Evolutionary conservation across 2,888 invertebrate genomes (phyloP), one percentile per base, ranked within the genome.

Genomic region (Junonia oenone): DNA sequence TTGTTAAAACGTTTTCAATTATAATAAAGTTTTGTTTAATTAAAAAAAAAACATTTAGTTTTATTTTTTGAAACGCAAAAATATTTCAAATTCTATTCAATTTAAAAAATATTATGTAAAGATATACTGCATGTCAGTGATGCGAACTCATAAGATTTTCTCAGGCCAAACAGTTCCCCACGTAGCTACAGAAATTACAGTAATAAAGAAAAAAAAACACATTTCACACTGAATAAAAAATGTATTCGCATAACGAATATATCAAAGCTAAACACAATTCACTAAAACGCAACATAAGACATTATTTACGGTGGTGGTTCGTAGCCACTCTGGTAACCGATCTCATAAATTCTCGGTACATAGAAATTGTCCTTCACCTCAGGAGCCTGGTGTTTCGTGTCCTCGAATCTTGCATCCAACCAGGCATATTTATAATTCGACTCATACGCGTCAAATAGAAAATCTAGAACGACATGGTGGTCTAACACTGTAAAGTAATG

Each of bases 401-500:
- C 53, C 0, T 60, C 14, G 33, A 66, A 66, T 17, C 66, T 45
- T 1, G 35, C 43, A 35, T 66, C 65, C 5, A 60, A 13, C 58
- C 61, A 65, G 0, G 40, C 45, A 6, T 58, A 59, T 1, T 22
- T 51, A 1, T 52, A 9, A 0, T 31, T 56, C 0, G 68, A 66
- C 52, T 65, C 68, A 46, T 72, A 74, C 0, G 71, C 56, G 0
- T 66, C 54, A 45, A 69, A 73, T 0, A 76, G 27, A 27, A 71
- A 78, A 14, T 76, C 69, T 0, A 78, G 40, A 0, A 72, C 69
- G 0, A 50, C 11, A 43, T 76, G 68, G 0, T 57, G 63, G 46
- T 76, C 72, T 0, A 78, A 40, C 0, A 70, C 59, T 0, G 64
- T 68, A 51, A 74, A 78, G 49, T 78, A 78, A 29, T 73, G 68